Evolutionary conservation across 2,888 invertebrate species (phyloP).

Genomic region (Stramonita haemastoma): DNA sequence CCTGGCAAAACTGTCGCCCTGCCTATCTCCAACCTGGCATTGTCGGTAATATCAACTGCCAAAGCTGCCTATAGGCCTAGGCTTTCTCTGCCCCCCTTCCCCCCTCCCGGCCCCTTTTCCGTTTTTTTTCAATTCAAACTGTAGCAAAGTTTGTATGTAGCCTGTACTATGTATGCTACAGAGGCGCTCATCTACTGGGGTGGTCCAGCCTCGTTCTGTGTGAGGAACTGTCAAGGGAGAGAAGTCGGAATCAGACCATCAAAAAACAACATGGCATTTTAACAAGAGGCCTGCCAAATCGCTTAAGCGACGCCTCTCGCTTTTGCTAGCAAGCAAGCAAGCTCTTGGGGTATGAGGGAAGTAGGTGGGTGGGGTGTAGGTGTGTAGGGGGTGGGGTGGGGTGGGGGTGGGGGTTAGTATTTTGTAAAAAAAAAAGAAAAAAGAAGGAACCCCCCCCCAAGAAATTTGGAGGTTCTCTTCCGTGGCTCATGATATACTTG

Average conservation of each 20-base stretch:
- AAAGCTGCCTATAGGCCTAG: no score
- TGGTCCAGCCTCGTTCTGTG: conserved; percentile 25
- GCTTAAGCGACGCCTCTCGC: background rate
- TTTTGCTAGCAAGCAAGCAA: background rate
- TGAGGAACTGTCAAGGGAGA: background rate
- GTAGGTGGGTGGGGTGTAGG: background rate
- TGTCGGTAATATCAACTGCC: no score
- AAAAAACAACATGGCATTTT: conserved; percentile 39
- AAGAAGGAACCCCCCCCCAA: no score
- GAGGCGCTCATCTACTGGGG: background rate
- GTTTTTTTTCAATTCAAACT: background rate
- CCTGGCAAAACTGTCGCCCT: no score
- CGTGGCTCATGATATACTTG: background rate
- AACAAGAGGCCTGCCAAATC: conserved; percentile 32
- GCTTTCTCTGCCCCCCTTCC: no score
- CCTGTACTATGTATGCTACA: no score
- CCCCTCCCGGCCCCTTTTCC: no score
- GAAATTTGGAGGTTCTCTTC: background rate
- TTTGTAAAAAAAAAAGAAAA: background rate
- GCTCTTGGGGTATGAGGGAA: background rate
- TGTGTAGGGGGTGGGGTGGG: background rate
- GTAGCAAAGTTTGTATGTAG: no score
- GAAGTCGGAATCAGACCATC: conserved; percentile 10
- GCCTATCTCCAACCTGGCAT: no score
- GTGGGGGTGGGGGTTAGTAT: background rate